phyloP scores from a whole-genome alignment of 2,113 vertebrate species.

The Martes martes region DNA sequence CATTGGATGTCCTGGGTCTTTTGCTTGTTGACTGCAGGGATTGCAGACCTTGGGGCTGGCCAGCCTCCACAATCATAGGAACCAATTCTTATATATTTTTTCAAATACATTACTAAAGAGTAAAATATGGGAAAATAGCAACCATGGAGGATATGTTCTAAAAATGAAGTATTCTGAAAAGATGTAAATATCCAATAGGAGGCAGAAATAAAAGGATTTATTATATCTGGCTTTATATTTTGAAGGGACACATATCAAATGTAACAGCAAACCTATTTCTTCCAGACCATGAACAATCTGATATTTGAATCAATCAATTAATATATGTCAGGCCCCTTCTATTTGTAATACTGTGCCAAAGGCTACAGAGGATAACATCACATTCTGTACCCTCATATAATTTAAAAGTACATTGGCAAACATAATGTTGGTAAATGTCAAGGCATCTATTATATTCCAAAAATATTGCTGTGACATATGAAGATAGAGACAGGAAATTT shows the following conservation, averaged over 20 bases:
- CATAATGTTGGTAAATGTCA: conserved; percentile 53
- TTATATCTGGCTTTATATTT: background rate
- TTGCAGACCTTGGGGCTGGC: background rate
- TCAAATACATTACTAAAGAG: background rate
- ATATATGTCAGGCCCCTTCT: background rate
- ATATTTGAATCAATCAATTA: conserved; percentile 5
- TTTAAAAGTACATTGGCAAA: conserved; percentile 43
- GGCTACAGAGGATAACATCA: background rate
- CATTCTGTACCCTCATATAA: background rate
- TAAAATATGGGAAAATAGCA: background rate
- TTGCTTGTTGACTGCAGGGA: background rate
- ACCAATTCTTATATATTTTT: background rate
- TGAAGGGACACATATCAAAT: background rate
- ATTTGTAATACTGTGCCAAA: background rate
- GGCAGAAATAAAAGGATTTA: background rate
- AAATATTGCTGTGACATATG: background rate
- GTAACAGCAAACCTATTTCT: background rate
- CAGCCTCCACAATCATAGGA: background rate
- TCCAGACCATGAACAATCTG: background rate
- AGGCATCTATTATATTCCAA: conserved; percentile 30
- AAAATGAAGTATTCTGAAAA: conserved; percentile 18
- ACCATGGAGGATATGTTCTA: background rate
- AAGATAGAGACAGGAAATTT: conserved; percentile 27
- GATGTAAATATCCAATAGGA: background rate
- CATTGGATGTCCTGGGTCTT: background rate